phyloP scores from a whole-genome alignment of 2,797 vertebrate genomes.

The Hirundo rustica region DNA sequence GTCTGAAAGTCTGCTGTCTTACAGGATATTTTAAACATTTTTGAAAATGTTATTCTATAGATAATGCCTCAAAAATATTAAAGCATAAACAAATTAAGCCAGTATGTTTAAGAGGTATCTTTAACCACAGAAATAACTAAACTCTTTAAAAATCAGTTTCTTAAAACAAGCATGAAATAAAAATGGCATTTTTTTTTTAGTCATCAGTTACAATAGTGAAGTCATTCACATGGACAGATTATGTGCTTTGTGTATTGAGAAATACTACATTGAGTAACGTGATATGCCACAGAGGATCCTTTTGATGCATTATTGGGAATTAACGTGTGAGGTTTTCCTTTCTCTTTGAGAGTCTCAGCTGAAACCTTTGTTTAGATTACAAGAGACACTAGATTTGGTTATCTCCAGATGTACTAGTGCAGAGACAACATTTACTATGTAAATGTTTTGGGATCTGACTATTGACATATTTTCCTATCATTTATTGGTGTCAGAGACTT shows the following conservation, averaged over 20 bases:
- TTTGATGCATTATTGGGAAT: neutral
- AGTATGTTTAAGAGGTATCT: neutral
- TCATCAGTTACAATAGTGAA: neutral
- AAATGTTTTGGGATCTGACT: neutral
- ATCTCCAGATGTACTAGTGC: neutral
- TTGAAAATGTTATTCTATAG: neutral
- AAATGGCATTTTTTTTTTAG: neutral
- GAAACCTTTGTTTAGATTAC: neutral
- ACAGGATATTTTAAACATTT: neutral
- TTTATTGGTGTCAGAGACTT: neutral
- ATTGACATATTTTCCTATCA: neutral
- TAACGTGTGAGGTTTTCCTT: neutral
- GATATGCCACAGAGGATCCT: neutral
- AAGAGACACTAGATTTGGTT: neutral
- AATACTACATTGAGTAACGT: neutral
- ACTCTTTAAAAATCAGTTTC: neutral
- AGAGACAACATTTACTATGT: neutral
- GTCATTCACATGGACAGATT: neutral
- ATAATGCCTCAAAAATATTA: neutral
- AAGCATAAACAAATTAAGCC: neutral
- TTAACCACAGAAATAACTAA: neutral
- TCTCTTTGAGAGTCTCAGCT: neutral
- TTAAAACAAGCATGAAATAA: neutral
- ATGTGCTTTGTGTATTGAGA: neutral
- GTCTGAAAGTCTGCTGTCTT: neutral